A percentile compares a stretch with the other conserved stretches of the same genome.
These are phyloP conservation scores for Caranx melampygus DNA, from an alignment of 2,113 vertebrate species.

Conservation along the genomic window DNA sequence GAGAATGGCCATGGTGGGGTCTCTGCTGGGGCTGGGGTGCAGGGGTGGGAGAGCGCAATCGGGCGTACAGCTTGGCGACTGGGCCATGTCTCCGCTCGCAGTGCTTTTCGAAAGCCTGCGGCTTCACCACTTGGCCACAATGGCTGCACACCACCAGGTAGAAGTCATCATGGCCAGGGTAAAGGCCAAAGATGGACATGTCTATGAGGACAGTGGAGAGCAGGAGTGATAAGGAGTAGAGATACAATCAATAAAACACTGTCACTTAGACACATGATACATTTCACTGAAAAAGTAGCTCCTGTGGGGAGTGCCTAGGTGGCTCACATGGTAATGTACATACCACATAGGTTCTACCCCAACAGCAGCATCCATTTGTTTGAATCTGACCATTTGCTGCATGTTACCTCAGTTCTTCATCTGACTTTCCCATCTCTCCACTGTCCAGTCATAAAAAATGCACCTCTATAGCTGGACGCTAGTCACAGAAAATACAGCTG, in stretches of 20 bases:
- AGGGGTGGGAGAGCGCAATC: slow-evolving; percentile 81
- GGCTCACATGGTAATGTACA: too few relatives aligned
- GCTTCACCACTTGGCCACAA: slow-evolving; percentile 95
- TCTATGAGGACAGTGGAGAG: slow-evolving; percentile 77
- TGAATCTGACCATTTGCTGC: too few relatives aligned
- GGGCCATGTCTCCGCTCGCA: slow-evolving; percentile 93
- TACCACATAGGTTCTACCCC: too few relatives aligned
- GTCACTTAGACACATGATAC: too few relatives aligned
- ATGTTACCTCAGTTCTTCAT: too few relatives aligned
- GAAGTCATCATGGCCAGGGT: slow-evolving; percentile 94
- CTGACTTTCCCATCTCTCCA: too few relatives aligned
- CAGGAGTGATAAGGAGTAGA: not conserved
- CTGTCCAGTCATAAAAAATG: too few relatives aligned
- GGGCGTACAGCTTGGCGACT: slow-evolving; percentile 88
- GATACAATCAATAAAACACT: not conserved
- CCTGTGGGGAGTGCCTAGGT: too few relatives aligned
- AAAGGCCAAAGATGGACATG: slow-evolving; percentile 97
- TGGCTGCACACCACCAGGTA: slow-evolving; percentile 96
- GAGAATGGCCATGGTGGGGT: slow-evolving; percentile 85
- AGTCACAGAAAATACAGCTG: not conserved
- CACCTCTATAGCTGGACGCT: not conserved
- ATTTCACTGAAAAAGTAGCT: too few relatives aligned
- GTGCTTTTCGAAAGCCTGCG: slow-evolving; percentile 96
- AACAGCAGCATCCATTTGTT: too few relatives aligned
- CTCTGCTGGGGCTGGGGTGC: slow-evolving; percentile 84